phyloP scores from a whole-genome alignment of 1,140 invertebrate species.

The Mycetomoellerius zeteki region DNA sequence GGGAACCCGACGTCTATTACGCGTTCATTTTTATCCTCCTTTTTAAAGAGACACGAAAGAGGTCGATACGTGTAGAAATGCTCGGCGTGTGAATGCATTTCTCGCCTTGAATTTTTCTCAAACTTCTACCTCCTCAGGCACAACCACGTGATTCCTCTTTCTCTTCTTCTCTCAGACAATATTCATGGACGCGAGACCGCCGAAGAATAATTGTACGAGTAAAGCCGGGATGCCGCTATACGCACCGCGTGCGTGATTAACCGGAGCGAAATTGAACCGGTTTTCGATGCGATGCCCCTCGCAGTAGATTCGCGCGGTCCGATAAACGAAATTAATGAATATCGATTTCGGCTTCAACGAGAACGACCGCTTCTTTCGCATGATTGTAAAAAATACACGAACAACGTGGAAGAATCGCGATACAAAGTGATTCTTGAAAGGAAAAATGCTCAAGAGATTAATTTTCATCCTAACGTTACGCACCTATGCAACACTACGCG shows the following conservation, averaged over 20 bases:
- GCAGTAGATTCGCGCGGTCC: neutral
- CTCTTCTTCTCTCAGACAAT: conserved; percentile 11
- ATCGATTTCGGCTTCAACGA: conserved; percentile 64
- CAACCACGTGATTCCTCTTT: conserved; percentile 3
- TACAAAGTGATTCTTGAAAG: neutral
- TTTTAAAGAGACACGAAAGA: conserved; percentile 55
- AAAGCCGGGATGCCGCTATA: conserved; percentile 16
- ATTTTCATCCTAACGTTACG: neutral
- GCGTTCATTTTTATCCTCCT: conserved; percentile 26
- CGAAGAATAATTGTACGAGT: conserved; percentile 52
- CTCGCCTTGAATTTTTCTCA: conserved; percentile 37
- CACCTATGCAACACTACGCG: neutral
- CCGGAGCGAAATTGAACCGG: conserved; percentile 73
- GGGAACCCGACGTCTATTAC: conserved; percentile 7
- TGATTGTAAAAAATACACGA: neutral
- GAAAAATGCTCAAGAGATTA: neutral
- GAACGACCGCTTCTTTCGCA: neutral
- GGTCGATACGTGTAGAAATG: conserved; percentile 46
- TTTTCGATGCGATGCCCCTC: conserved; percentile 34
- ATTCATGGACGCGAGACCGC: conserved; percentile 12
- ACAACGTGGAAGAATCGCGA: neutral
- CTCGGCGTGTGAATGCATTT: conserved; percentile 42
- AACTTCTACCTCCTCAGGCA: neutral
- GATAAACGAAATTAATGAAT: conserved; percentile 63
- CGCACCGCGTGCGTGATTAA: conserved; percentile 57